Base-by-base conservation (phyloP, 2,797 vertebrate genomes). In the Tympanoctomys barrerae region DNA sequence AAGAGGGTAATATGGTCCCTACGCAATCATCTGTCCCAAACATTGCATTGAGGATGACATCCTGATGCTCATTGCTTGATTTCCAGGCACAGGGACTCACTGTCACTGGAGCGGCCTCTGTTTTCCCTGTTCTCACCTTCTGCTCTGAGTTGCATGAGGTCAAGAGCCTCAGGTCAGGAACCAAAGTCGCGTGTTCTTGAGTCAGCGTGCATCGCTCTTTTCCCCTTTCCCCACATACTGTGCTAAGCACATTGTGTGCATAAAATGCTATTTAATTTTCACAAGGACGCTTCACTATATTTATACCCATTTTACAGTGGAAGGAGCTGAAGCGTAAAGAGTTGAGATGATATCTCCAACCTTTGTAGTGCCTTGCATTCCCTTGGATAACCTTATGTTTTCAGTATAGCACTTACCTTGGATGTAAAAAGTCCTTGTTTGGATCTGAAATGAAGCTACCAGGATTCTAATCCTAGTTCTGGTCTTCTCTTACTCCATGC, bases 301-400 rank as follows among this genome's bases (percentile, higher is more conserved):
- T 13, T 33, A 33, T 78, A 71, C 14, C 21, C 54, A 59, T 61
- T 87, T 96, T 64, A 92, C n/a, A 87, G 59, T 61, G 59, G 22
- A 87, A 10, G 46, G 70, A 64, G 80, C 13, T 1, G 36, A 68
- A 54, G 52, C 7, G 39, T 84, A 36, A 80, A 95, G 62, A 39
- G 6, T 52, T 85, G 68, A 42, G 54, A 31, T 54, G 36, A 61
- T 42, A 68, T 31, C 59, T 19, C 54, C 24, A 66, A 39, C 68
- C 24, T 59, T 31, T 39, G 33, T 13, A 18, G 31, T 36, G 64
- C 21, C 3, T 80, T 7, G 26, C 31, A n/a, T 0, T 68, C 0
- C 8, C n/a, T 80, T 75, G 10, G 13, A 10, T 39, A 28, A 68
- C 4, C 59, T 14, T 28, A 26, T 59, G 36, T 52, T 71, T 87